Percentiles rank a stretch among this genome's conserved stretches.
phyloP scores from a whole-genome alignment of 2,113 vertebrate genomes.

The Catharus bicknelli region DNA sequence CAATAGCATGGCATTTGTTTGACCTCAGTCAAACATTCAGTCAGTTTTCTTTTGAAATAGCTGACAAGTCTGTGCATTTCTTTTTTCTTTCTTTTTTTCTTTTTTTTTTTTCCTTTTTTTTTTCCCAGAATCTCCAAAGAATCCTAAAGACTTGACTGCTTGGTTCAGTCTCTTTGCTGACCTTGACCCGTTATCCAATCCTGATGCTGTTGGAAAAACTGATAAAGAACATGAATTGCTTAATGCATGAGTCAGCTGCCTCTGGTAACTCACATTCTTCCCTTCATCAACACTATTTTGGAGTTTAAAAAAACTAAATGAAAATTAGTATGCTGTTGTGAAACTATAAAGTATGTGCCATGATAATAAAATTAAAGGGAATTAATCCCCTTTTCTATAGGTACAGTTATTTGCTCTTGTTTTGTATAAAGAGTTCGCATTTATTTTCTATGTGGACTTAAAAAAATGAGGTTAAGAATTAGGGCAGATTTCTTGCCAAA shows the following conservation, averaged over 20 bases:
- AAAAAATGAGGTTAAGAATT: slow-evolving; percentile 30
- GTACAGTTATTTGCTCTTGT: slow-evolving; percentile 66
- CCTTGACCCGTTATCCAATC: slow-evolving; percentile 93
- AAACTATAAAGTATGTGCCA: slow-evolving; percentile 72
- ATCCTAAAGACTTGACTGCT: slow-evolving; percentile 84
- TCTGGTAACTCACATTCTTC: slow-evolving; percentile 38
- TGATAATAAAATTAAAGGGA: slow-evolving; percentile 76
- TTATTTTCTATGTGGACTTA: slow-evolving; percentile 55
- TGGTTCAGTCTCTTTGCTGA: slow-evolving; percentile 98
- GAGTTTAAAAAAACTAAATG: neutral
- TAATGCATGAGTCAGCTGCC: slow-evolving; percentile 81
- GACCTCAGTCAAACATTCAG: neutral
- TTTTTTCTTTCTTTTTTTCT: neutral
- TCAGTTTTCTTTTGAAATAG: slow-evolving; percentile 32
- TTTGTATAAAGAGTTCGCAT: slow-evolving; percentile 64
- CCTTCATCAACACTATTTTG: slow-evolving; percentile 13
- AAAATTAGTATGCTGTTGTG: slow-evolving; percentile 66
- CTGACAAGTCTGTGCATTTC: neutral
- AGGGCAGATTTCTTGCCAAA: slow-evolving; percentile 50
- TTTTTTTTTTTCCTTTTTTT: neutral
- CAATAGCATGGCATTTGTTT: neutral
- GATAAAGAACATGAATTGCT: slow-evolving; percentile 90
- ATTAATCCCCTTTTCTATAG: slow-evolving; percentile 71
- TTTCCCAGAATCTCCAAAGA: slow-evolving; percentile 75
- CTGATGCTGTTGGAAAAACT: slow-evolving; percentile 90